Conservation (phyloP, 2,113 vertebrate genomes). For the Pomatorhinus ruficollis region DNA sequence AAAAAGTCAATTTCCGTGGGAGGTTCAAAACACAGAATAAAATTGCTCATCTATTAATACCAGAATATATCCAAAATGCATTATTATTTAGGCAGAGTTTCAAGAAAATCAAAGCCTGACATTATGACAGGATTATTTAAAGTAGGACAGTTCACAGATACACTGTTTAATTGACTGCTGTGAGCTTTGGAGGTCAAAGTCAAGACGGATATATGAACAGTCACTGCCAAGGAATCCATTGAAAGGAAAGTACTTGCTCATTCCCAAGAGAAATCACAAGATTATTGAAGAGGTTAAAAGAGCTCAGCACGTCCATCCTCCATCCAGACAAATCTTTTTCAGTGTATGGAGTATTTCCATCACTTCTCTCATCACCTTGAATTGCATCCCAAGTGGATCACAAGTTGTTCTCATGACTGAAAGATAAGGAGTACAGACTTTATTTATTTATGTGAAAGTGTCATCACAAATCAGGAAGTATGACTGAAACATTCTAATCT, state of each 20-base stretch:
- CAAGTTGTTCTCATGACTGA: slow-evolving; percentile 1
- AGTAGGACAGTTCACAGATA: neutral
- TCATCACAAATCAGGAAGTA: slow-evolving; percentile 28
- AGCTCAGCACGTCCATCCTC: neutral
- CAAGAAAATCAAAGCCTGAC: neutral
- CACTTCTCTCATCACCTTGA: slow-evolving; percentile 34
- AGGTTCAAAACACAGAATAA: neutral
- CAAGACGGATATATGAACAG: neutral
- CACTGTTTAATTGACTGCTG: neutral
- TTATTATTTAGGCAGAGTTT: neutral
- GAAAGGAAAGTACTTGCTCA: neutral
- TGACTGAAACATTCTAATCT: slow-evolving; percentile 50
- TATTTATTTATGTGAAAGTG: slow-evolving; percentile 11
- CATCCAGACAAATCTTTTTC: neutral
- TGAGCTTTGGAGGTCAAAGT: neutral
- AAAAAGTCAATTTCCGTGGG: neutral
- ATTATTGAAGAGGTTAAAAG: slow-evolving; percentile 29
- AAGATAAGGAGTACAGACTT: neutral
- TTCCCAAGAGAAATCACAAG: slow-evolving; percentile 5
- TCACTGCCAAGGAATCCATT: slow-evolving; percentile 10
- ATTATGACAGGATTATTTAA: neutral
- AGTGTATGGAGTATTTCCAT: neutral
- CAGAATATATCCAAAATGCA: neutral
- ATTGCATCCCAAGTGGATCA: slow-evolving; percentile 31
- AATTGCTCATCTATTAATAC: neutral